Evolutionary conservation across 92 coral and sea anemone species (phyloP).

Genomic region (Montipora capitata): DNA sequence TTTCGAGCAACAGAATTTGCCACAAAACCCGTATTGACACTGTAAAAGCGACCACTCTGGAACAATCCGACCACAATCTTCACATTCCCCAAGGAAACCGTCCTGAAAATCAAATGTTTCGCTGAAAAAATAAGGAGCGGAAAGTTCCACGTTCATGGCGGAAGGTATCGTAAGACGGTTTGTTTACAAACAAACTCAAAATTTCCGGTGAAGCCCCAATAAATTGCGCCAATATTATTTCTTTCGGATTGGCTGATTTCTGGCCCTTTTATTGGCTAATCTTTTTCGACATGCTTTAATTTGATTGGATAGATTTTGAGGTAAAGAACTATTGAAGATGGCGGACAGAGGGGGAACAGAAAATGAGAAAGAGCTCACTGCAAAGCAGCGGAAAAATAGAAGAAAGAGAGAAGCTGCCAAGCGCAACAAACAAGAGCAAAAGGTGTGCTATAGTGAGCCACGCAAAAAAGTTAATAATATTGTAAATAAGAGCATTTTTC

Average conservation of each 20-base stretch:
- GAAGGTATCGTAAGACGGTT: slow-evolving; percentile 45
- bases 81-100: slow-evolving; percentile 85
- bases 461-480: neutral
- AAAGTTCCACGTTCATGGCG: slow-evolving; percentile 50
- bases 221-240: slow-evolving; percentile 1
- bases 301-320: slow-evolving; percentile 67
- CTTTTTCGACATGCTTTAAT: slow-evolving; percentile 24
- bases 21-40: slow-evolving; percentile 93
- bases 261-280: slow-evolving; percentile 52
- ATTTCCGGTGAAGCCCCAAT: slow-evolving; percentile 14
- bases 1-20: slow-evolving; percentile 79
- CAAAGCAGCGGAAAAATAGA: slow-evolving; percentile 84
- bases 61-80: slow-evolving; percentile 83
- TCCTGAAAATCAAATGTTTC: slow-evolving; percentile 31
- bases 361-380: slow-evolving; percentile 70
- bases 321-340: slow-evolving; percentile 61
- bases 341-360: slow-evolving; percentile 80
- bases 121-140: slow-evolving; percentile 31
- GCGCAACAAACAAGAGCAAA: slow-evolving; percentile 84
- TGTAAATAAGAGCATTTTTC: neutral
- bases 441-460: slow-evolving; percentile 21
- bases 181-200: slow-evolving; percentile 71
- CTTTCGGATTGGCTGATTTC: slow-evolving; percentile 48
- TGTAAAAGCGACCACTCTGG: slow-evolving; percentile 86
- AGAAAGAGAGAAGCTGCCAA: slow-evolving; percentile 86